Conservation (phyloP, 1,140 invertebrate species). For the Tyrophagus putrescentiae region DNA sequence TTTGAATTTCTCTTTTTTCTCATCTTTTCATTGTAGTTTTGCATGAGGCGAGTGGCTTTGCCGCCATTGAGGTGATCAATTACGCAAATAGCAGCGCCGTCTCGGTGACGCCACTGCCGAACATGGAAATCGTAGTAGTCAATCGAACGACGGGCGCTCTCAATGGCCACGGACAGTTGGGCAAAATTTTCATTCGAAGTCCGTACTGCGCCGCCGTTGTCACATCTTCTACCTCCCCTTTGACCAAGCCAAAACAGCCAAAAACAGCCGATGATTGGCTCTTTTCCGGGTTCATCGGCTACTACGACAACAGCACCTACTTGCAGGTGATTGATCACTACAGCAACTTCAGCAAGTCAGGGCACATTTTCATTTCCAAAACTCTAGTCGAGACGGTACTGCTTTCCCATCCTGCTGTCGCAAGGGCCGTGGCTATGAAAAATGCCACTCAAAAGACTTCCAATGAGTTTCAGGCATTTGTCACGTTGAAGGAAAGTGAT, state of each 20-base stretch:
- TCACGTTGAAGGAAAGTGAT: neutral
- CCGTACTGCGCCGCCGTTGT: neutral
- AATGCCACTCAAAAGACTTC: neutral
- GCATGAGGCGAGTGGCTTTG: neutral
- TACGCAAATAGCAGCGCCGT: neutral
- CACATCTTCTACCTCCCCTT: too few species aligned
- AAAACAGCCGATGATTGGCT: neutral
- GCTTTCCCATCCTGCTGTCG: neutral
- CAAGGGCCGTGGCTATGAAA: neutral
- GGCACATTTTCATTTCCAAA: neutral
- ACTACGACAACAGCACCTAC: neutral
- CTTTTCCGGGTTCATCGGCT: neutral
- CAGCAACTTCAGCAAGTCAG: neutral
- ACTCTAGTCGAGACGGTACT: constrained; percentile 4
- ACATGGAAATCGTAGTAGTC: neutral
- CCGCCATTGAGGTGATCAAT: neutral
- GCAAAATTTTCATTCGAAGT: constrained; percentile 4
- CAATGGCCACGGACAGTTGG: neutral
- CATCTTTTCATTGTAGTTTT: too few species aligned
- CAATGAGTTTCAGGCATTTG: neutral
- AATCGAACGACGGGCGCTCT: neutral
- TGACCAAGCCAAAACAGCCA: neutral
- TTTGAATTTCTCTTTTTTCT: too few species aligned
- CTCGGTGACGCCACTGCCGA: neutral
- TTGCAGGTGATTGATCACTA: neutral